Evolutionary conservation across 2,888 invertebrate genomes (phyloP), one percentile per base, ranked within the genome.

Genomic region (Pyrrhosoma nymphula): DNA sequence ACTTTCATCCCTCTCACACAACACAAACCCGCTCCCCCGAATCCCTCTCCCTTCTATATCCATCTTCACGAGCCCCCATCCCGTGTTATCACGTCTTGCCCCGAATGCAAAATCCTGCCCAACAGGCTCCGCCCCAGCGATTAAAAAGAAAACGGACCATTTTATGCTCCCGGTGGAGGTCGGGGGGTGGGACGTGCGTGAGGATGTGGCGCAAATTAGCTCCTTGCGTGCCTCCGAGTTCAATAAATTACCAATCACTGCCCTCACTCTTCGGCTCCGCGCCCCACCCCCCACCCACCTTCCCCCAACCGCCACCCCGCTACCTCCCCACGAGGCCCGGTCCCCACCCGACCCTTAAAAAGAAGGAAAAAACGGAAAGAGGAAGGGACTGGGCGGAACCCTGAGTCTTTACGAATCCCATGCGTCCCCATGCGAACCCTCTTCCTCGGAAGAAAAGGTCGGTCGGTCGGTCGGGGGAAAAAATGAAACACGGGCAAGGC

Each of bases 161-260:
- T 69, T 91, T 63, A 91, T 63, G 63, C 91, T 35, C 30, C 60
- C 12, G 16, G 60, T 4, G 60, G 16, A 20, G 20, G 60, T n/a
- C 69, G n/a, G 69, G 14, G 63, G 39, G 39, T 14, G 47, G 47
- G 35, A n/a, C 39, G 91, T 2, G 47, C 47, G 47, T 47, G 47
- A 47, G 8, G 47, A 4, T 2, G 39, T 47, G 60, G 69, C 47
- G 75, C 93, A 93, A 93, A 93, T 93, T 93, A 93, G 93, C 75
- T 93, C 93, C 75, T 93, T 75, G 93, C 93, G 75, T 93, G 69
- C 93, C 63, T 75, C 47, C 47, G n/a, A 39, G 93, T 93, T 93
- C 93, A 93, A 93, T 93, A 93, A 93, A 93, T 93, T 93, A 93
- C 75, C 93, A 93, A 93, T 93, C 93, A 93, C 69, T 69, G 93